These are phyloP conservation scores for Myotis yumanensis DNA, from an alignment of 2,113 vertebrate species.

Conservation along the genomic window DNA sequence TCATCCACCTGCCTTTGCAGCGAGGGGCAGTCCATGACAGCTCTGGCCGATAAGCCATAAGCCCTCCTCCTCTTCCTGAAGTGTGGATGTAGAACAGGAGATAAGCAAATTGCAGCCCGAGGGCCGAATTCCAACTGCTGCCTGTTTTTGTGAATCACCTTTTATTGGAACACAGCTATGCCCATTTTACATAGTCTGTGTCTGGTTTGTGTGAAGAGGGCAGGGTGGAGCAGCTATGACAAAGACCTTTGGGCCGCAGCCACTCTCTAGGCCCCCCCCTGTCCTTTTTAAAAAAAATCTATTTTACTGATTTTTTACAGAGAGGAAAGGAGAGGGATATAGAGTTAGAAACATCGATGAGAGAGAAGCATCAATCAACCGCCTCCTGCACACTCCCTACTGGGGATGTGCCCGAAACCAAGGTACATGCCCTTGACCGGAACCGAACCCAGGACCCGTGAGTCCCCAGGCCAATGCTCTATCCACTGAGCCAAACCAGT, in stretches of 20 bases:
- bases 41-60: neutral
- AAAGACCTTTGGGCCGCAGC: neutral
- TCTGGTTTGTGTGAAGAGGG: neutral
- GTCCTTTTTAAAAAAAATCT: no score
- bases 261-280: neutral
- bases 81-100: neutral
- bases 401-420: no score
- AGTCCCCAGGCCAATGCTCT: no score
- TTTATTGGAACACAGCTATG: neutral
- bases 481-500: no score
- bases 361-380: no score
- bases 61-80: neutral
- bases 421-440: no score
- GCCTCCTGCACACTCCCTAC: no score
- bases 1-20: neutral
- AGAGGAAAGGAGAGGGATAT: no score
- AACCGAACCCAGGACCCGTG: no score
- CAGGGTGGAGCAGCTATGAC: neutral
- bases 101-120: neutral
- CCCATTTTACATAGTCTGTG: neutral
- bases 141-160: neutral
- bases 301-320: no score
- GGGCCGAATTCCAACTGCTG: neutral
- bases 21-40: neutral
- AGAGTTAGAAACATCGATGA: no score